Conservation (phyloP, 2,888 invertebrate genomes). For the Melanostoma scalare region DNA sequence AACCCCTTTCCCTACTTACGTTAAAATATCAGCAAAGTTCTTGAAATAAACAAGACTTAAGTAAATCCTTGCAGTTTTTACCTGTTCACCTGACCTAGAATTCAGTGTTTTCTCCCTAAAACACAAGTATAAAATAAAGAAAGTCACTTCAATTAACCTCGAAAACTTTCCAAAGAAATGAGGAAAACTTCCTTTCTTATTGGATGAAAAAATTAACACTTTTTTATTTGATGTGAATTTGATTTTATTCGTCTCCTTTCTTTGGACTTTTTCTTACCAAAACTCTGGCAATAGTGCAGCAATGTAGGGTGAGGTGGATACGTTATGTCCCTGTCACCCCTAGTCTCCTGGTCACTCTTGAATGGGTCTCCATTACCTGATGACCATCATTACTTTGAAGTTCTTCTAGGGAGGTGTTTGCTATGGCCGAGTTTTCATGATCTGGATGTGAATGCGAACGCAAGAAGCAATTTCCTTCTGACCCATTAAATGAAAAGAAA, state of each 20-base stretch:
- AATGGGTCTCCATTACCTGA: conserved; percentile 72
- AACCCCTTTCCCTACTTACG: too few relatives aligned
- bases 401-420: conserved; percentile 37
- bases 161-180: conserved; percentile 49
- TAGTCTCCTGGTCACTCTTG: conserved; percentile 38
- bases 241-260: conserved; percentile 52
- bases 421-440: conserved; percentile 30
- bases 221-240: conserved; percentile 66
- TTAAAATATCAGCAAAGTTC: too few relatives aligned
- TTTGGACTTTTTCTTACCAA: conserved; percentile 21
- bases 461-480: conserved; percentile 66
- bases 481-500: conserved; percentile 48
- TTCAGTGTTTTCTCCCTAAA: background rate
- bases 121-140: background rate
- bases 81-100: conserved; percentile 35
- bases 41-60: too few relatives aligned
- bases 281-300: too few relatives aligned
- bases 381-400: conserved; percentile 71
- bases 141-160: conserved; percentile 58
- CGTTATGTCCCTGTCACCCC: background rate
- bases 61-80: background rate
- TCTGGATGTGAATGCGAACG: conserved; percentile 54
- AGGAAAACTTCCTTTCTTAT: conserved; percentile 61
- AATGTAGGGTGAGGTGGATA: too few relatives aligned
- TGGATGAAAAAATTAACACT: conserved; percentile 72